Evolutionary conservation across 2,797 vertebrate genomes (phyloP), one percentile per base, ranked within the genome.

Genomic region (Pseudochaenichthys georgianus): DNA sequence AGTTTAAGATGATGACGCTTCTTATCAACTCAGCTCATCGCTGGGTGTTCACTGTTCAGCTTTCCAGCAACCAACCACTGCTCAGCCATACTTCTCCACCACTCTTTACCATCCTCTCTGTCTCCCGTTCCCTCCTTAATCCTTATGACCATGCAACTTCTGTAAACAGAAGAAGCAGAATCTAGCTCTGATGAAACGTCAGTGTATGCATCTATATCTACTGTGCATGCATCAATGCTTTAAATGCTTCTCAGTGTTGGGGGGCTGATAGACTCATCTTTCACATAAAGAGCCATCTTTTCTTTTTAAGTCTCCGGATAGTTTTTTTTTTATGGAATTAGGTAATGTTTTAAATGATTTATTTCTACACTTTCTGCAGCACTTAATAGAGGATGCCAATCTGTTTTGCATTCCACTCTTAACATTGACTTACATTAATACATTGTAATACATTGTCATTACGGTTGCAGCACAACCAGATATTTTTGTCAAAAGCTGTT

Each of bases 1-100:
- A 93, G 70, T 91, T 92, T 88, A 90, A 90, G 84, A 90, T 93
- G 85, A 92, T 75, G 73, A 78, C 65, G 65, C 84, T 87, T 89
- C 79, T 87, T 90, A 92, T 92, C 89, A 82, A 87, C 77, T 91
- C 89, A 77, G 83, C 83, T 92, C 81, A 82, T 91, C 63, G 52
- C 72, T 61, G 77, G 65, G n/a, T 64, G 74, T 85, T 88, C 81
- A 83, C 82, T 82, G 75, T 70, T 88, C 66, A 62, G 88, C 83
- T 90, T 87, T 90, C 87, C 83, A 91, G 77, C 63, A 82, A 86
- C 52, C 77, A 21, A 70, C 61, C 50, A 60, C 43, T 60, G 48
- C 75, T 85, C 57, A 42, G 46, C 52, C 63, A 48, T 48, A 38
- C 52, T 73, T 70, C 17, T 64, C 43, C 55, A 15, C 8, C 28